These are phyloP conservation scores for Diorhabda elongata DNA, from an alignment of 1,140 invertebrate species.

Conservation along the genomic window DNA sequence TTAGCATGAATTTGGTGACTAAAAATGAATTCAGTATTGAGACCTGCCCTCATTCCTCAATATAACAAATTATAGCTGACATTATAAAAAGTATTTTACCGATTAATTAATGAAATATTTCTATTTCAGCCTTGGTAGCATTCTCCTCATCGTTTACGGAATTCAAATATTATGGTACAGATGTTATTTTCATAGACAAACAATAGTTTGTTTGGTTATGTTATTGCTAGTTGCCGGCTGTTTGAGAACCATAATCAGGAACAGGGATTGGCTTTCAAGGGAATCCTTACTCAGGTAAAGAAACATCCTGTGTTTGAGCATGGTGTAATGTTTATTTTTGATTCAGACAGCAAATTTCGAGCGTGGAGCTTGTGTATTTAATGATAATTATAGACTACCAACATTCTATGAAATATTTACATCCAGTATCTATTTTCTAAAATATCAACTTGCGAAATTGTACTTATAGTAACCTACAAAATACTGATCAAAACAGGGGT, in stretches of 20 bases:
- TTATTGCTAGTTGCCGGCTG: slow-evolving; percentile 60
- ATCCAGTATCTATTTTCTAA: no score
- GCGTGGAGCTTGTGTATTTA: no score
- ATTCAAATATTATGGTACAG: slow-evolving; percentile 58
- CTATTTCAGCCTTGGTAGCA: slow-evolving; percentile 62
- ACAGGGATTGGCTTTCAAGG: slow-evolving; percentile 73
- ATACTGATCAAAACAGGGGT: no score
- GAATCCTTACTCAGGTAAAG: slow-evolving; percentile 67
- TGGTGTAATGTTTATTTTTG: no score
- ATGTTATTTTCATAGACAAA: slow-evolving; percentile 48
- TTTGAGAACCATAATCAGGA: slow-evolving; percentile 64
- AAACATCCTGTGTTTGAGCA: neutral
- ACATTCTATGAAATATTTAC: no score
- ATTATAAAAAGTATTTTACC: neutral
- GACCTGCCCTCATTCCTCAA: no score
- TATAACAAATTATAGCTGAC: neutral
- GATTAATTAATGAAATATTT: neutral
- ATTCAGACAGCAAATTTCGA: no score
- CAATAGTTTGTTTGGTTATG: slow-evolving; percentile 51
- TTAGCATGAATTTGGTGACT: no score
- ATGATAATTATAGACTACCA: no score
- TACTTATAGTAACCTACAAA: no score
- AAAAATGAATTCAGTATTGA: no score
- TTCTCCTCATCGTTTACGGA: slow-evolving; percentile 60
- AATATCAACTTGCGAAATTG: no score